Evolutionary conservation across 2,113 vertebrate species (phyloP).

Genomic region (Lipotes vexillifer): DNA sequence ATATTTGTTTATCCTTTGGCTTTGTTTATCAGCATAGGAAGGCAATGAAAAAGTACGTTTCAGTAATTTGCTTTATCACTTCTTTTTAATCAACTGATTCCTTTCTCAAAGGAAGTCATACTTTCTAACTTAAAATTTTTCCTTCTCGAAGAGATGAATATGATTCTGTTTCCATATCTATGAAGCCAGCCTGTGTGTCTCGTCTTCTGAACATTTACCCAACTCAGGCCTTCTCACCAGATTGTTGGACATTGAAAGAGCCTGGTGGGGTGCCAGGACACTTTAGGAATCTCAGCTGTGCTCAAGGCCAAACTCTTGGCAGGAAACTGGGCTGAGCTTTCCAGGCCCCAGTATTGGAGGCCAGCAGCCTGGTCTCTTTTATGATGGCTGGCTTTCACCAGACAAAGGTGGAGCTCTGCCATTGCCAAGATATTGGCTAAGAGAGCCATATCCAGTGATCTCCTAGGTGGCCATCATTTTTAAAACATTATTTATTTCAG

Average conservation of each 20-base stretch:
- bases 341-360: neutral
- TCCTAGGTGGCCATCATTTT: neutral
- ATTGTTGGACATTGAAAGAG: neutral
- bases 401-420: neutral
- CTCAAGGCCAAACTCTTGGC: conserved; percentile 37
- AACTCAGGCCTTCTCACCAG: neutral
- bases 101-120: neutral
- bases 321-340: neutral
- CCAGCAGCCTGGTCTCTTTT: neutral
- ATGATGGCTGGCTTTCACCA: neutral
- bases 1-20: neutral
- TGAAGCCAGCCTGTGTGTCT: neutral
- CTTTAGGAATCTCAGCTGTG: conserved; percentile 20
- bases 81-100: neutral
- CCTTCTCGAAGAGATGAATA: neutral
- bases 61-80: neutral
- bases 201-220: neutral
- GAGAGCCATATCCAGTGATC: neutral
- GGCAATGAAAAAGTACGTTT: neutral
- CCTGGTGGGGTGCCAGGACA: conserved; percentile 11
- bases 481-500: neutral
- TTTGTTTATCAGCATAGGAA: neutral
- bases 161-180: neutral
- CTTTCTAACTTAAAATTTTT: neutral
- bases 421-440: neutral